Base-by-base conservation (phyloP, 2,113 vertebrate species). In the Takifugu bimaculatus region DNA sequence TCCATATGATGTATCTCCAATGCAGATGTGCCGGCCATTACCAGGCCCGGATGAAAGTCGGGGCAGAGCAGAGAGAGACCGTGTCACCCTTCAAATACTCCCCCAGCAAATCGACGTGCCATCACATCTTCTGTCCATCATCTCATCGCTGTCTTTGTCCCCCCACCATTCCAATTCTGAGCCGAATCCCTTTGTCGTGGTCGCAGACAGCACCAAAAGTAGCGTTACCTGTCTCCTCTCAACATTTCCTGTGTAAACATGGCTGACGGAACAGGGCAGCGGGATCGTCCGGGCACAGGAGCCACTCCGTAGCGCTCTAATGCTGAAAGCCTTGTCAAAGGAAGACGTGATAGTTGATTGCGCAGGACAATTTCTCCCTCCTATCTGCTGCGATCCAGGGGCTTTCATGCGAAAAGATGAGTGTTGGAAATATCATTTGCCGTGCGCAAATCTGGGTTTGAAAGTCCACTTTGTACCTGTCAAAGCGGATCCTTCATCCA, bases 271-370 rank as follows among this genome's bases (percentile, higher is more conserved):
- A 50, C 44, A 25, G 52, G 52, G 70, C 71, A 64, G 68, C 69
- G 65, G 35, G 60, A 32, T 69, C 51, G 63, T 69, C 71, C 69
- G 59, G 60, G 63, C 72, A 53, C 55, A 53, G 56, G 71, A 53
- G 70, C 73, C 75, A 56, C 77, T 80, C 70, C 68, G 69, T 65
- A 82, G 77, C 26, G 12, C 61, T 74, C 47, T 42, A 52, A 78
- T 75, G 63, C 72, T 66, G 73, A 79, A 74, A 66, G 63, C 13
- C 60, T 75, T 49, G 59, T 71, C 70, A 65, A 56, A 76, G 67
- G 26, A 63, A 66, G 67, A n/a, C 67, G 50, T 72, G 59, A 59
- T 50, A 47, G 63, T 47, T 47, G 60, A 69, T 79, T 79, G 60
- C 65, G 73, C 44, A 65, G 72, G 64, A 73, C 54, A 52, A 35